A percentile compares a stretch with the other conserved stretches of the same genome.
Conservation (phyloP, 2,888 invertebrate species). For the Galerucella pusilla region DNA sequence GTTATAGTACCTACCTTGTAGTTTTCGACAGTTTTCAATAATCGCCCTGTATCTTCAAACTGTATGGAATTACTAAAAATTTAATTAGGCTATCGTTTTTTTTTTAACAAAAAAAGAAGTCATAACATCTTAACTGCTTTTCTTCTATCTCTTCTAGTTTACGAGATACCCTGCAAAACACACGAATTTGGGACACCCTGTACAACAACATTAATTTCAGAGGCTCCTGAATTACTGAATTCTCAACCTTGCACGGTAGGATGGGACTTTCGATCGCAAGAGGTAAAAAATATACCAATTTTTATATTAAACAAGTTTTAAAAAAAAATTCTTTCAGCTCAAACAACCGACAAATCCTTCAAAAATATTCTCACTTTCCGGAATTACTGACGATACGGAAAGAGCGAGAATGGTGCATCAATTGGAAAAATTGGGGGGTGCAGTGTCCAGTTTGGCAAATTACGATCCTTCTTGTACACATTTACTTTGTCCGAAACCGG, state of each 20-base stretch:
- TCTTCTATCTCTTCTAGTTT: too few species aligned
- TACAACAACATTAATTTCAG: neutral
- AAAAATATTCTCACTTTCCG: conserved; percentile 60
- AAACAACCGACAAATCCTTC: conserved; percentile 18
- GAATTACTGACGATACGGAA: conserved; percentile 50
- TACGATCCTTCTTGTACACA: conserved; percentile 79
- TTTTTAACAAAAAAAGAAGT: too few species aligned
- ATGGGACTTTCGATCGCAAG: conserved; percentile 73
- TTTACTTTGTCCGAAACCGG: conserved; percentile 78
- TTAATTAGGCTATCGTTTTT: too few species aligned
- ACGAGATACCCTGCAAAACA: too few species aligned
- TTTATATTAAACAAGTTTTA: neutral
- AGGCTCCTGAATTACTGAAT: conserved; percentile 46
- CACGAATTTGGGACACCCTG: conserved; percentile 6
- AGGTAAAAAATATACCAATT: conserved; percentile 27
- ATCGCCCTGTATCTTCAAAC: too few species aligned
- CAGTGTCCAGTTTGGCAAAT: conserved; percentile 67
- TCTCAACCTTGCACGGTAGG: conserved; percentile 76
- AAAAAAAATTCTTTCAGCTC: neutral
- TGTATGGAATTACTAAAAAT: too few species aligned
- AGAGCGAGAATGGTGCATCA: conserved; percentile 48
- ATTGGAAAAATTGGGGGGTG: conserved; percentile 69
- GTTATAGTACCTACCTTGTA: too few species aligned
- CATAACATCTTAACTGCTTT: too few species aligned
- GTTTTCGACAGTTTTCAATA: too few species aligned